phyloP scores from a whole-genome alignment of 1,140 invertebrate species.

The Heliconius nattereri region DNA sequence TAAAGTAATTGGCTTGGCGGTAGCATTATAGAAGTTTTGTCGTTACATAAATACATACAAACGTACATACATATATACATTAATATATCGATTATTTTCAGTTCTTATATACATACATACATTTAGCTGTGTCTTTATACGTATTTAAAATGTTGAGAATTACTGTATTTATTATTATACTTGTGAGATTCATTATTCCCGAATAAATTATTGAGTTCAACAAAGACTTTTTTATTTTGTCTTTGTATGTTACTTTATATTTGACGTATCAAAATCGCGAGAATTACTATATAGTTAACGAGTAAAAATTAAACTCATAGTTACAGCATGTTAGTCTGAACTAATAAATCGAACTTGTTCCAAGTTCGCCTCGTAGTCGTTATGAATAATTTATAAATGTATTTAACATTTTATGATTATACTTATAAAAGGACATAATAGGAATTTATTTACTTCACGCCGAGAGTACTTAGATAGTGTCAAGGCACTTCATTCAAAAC shows the following conservation, averaged over 20 bases:
- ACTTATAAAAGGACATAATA: no score
- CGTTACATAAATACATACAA: constrained; percentile 10
- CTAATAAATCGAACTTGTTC: no score
- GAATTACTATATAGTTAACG: no score
- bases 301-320: no score
- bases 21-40: constrained; percentile 14
- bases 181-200: constrained; percentile 72
- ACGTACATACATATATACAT: neutral
- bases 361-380: no score
- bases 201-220: constrained; percentile 78
- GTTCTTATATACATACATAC: constrained; percentile 44
- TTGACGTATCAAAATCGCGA: no score
- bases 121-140: constrained; percentile 64
- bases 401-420: no score
- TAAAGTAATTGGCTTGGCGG: constrained; percentile 44
- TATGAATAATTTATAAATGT: no score
- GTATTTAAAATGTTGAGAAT: constrained; percentile 72
- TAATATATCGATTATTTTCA: constrained; percentile 19
- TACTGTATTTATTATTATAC: constrained; percentile 70
- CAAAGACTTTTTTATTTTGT: constrained; percentile 24
- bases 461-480: no score
- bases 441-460: no score
- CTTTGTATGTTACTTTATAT: neutral
- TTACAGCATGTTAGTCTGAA: no score
- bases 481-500: no score